Evolutionary conservation across 1,140 invertebrate genomes (phyloP).

Genomic region (Drosophila setifemur): DNA sequence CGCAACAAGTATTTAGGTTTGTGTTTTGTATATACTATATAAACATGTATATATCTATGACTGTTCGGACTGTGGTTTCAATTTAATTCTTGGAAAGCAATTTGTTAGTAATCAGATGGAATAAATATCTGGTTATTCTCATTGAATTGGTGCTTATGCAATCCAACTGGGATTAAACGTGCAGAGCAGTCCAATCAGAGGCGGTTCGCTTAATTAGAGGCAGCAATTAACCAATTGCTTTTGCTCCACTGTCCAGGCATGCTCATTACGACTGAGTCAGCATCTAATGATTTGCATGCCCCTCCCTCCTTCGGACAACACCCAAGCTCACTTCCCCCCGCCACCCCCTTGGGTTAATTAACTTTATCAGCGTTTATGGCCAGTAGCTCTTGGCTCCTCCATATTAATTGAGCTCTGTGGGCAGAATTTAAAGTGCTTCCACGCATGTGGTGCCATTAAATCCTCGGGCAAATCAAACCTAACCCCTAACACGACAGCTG

Average conservation of each 20-base stretch:
- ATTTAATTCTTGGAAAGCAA: neutral
- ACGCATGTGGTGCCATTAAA: slow-evolving; percentile 9
- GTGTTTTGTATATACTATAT: neutral
- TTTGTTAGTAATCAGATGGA: neutral
- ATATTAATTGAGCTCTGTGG: slow-evolving; percentile 37
- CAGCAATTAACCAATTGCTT: slow-evolving; percentile 11
- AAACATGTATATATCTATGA: neutral
- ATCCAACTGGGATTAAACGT: slow-evolving; percentile 1
- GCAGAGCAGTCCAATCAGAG: neutral
- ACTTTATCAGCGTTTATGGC: slow-evolving; percentile 69
- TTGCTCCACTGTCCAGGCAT: slow-evolving; percentile 43
- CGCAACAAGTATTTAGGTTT: slow-evolving; percentile 23
- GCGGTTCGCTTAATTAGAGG: neutral
- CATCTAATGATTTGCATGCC: slow-evolving; percentile 64
- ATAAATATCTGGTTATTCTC: neutral
- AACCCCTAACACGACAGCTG: slow-evolving; percentile 35
- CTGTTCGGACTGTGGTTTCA: neutral
- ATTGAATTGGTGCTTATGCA: slow-evolving; percentile 17
- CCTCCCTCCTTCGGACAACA: slow-evolving; percentile 1
- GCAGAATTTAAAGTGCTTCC: slow-evolving; percentile 56
- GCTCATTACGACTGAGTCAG: slow-evolving; percentile 63
- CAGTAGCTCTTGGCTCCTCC: slow-evolving; percentile 13
- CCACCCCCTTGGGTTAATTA: slow-evolving; percentile 58
- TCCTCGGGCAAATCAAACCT: slow-evolving; percentile 4
- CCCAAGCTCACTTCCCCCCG: slow-evolving; percentile 8